A percentile compares a stretch with the other conserved stretches of the same genome.
phyloP scores from a whole-genome alignment of 2,113 vertebrate genomes.

The Anarhynchus alexandrinus region DNA sequence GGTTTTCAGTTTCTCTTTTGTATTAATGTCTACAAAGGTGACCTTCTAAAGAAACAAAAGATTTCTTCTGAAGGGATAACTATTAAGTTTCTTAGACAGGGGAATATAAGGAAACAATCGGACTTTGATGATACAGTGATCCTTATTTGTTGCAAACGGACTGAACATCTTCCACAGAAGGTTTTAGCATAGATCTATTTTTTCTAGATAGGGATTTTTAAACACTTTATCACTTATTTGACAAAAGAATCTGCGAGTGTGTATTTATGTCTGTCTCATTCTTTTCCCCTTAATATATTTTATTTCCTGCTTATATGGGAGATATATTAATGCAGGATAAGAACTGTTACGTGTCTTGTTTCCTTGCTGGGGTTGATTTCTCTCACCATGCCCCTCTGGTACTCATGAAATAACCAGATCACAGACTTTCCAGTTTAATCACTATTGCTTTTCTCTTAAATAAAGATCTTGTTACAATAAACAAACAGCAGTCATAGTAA shows the following conservation, averaged over 20 bases:
- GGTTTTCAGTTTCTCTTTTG: background rate
- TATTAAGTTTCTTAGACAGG: background rate
- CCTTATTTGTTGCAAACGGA: background rate
- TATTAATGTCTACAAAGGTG: background rate
- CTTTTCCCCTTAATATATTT: background rate
- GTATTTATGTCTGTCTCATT: background rate
- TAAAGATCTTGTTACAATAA: conserved; percentile 14
- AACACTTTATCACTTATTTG: background rate
- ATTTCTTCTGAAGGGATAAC: background rate
- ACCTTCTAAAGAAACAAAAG: background rate
- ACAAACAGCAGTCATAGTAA: background rate
- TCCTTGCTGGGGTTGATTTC: background rate
- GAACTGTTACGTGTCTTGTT: background rate
- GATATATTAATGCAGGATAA: background rate
- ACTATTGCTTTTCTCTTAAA: conserved; percentile 8
- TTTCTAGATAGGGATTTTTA: background rate
- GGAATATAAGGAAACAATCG: background rate
- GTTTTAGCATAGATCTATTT: background rate
- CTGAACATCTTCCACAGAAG: background rate
- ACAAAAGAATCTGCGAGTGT: background rate
- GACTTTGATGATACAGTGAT: background rate
- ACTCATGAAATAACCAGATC: conserved; percentile 14
- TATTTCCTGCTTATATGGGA: background rate
- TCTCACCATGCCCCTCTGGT: background rate
- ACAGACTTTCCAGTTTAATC: conserved; percentile 24